Base-by-base conservation (phyloP, 2,113 vertebrate genomes). In the Emydocephalus ijimae region DNA sequence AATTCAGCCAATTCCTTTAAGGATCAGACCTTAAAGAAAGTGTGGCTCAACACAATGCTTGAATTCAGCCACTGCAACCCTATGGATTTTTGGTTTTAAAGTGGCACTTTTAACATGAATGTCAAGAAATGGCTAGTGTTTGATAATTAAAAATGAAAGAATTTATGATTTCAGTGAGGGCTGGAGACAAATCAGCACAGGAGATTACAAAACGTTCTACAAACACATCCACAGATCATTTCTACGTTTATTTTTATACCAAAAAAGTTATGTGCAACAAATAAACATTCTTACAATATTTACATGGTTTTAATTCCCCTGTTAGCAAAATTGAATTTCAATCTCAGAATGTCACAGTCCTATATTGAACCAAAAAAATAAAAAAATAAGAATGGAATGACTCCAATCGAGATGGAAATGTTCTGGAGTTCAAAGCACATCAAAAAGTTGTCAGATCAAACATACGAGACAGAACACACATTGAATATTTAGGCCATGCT, bases 221-320 rank as follows among this genome's bases (percentile, higher is more conserved):
- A 96, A 96, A 97, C 96, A 95, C 95, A 4, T 96, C 95, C 97
- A 97, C 97, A 97, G 97, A 95, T 97, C 95, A 97, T 97, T 95
- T 98, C 97, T 98, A 98, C 97, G 97, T 98, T 98, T 98, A 98
- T 98, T 98, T 95, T 97, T 96, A 97, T 98, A 98, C 97, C 97
- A 97, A 98, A 95, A 98, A 97, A 97, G 95, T 98, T 98, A 98
- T 98, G 97, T 98, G 98, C 98, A 98, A 98, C 98, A 98, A 98
- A 98, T 97, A 98, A 97, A 97, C 96, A 97, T 97, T 98, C 97
- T 5, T 98, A 98, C 98, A 98, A 98, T 93, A 98, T 98, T 98
- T 98, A 98, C 98, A 98, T 90, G n/a, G 64, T 90, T 87, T 92
- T 94, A 91, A 93, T 96, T 97, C 93, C 96, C 95, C 96, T 96